A percentile compares a stretch with the other conserved stretches of the same genome.
phyloP scores from a whole-genome alignment of 2,888 invertebrate species.

The Athalia circularis region DNA sequence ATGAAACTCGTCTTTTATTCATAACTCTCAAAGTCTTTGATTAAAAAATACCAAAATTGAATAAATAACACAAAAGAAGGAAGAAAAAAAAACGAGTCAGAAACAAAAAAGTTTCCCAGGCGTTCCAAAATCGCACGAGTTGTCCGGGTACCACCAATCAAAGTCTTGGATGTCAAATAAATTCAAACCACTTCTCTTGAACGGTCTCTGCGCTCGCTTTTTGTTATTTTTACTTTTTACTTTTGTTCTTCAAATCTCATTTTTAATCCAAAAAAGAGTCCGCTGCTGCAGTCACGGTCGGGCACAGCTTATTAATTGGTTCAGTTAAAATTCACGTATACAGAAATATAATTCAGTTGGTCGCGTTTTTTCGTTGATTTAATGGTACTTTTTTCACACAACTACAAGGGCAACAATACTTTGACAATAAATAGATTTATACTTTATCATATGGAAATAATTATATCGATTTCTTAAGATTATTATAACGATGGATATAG shows the following conservation, averaged over 20 bases:
- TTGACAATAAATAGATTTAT: neutral
- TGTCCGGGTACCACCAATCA: neutral
- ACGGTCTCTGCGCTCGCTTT: too few relatives aligned
- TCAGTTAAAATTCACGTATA: neutral
- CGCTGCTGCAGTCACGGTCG: too few relatives aligned
- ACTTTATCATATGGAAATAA: neutral
- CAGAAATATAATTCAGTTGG: neutral
- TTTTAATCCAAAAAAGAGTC: too few relatives aligned
- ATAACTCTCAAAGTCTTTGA: neutral
- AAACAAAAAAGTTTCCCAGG: too few relatives aligned
- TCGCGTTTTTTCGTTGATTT: neutral
- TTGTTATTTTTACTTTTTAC: too few relatives aligned
- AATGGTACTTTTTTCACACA: constrained; percentile 2
- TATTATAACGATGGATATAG: neutral
- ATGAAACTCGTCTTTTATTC: constrained; percentile 14
- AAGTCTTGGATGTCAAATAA: neutral
- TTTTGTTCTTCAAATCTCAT: too few relatives aligned
- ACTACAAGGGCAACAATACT: constrained; percentile 1
- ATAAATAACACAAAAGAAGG: too few relatives aligned
- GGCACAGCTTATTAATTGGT: too few relatives aligned
- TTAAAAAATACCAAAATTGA: neutral
- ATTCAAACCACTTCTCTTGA: neutral
- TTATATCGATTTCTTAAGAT: too few relatives aligned
- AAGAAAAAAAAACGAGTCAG: too few relatives aligned
- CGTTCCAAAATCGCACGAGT: neutral